These are phyloP conservation scores for Cybosia mesomella DNA, from an alignment of 2,888 invertebrate species.

Conservation along the genomic window DNA sequence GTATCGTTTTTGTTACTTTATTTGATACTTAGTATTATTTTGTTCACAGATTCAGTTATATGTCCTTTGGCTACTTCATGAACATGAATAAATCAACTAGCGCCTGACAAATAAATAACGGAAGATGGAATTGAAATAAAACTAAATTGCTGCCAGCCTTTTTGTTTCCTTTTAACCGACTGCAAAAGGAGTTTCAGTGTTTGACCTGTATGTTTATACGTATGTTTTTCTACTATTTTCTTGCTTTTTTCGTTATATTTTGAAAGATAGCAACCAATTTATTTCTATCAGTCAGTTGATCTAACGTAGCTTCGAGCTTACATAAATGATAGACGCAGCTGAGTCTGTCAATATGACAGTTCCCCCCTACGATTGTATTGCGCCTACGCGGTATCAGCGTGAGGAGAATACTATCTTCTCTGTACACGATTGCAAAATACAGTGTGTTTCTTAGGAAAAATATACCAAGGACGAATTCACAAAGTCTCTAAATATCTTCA, in stretches of 20 bases:
- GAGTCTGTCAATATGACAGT: background rate
- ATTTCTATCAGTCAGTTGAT: slow-evolving; percentile 1
- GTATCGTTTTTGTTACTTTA: no score
- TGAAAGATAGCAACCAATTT: background rate
- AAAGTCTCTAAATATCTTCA: background rate
- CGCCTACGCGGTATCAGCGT: background rate
- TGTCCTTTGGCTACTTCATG: no score
- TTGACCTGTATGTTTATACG: no score
- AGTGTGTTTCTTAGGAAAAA: background rate
- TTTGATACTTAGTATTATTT: no score
- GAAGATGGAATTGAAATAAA: no score
- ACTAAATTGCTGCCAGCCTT: no score
- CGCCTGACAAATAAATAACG: no score
- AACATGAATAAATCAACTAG: no score
- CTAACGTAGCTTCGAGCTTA: background rate
- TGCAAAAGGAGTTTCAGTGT: no score
- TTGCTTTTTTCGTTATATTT: background rate
- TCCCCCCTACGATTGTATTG: background rate
- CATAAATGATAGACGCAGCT: background rate
- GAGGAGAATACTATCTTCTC: background rate
- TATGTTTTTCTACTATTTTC: no score
- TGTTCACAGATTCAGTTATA: no score
- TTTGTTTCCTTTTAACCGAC: no score
- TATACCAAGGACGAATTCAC: background rate
- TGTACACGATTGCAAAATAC: background rate